phyloP scores from a whole-genome alignment of 2,113 vertebrate genomes.

The Conger conger region DNA sequence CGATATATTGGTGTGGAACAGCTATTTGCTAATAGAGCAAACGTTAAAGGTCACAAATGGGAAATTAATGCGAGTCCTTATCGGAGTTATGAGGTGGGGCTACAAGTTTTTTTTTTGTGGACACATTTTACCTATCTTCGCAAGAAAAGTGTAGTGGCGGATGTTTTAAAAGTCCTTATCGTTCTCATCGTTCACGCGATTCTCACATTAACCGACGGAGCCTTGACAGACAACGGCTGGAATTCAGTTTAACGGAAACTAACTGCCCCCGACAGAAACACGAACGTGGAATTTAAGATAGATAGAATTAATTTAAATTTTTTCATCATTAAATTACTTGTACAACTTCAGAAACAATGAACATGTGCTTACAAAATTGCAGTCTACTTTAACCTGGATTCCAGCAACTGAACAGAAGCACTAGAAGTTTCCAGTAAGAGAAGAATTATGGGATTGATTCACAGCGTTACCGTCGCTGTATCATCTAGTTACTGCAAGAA shows the following conservation, averaged over 20 bases:
- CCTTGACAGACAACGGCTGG: neutral
- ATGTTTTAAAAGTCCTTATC: neutral
- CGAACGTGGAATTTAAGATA: neutral
- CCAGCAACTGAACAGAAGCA: neutral
- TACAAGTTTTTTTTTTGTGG: neutral
- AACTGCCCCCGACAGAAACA: neutral
- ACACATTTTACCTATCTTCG: neutral
- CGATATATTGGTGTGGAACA: neutral
- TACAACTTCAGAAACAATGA: neutral
- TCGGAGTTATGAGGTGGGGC: neutral
- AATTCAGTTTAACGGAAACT: neutral
- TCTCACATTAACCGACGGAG: neutral
- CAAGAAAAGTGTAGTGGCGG: neutral
- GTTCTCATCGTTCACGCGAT: neutral
- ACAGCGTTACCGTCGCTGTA: neutral
- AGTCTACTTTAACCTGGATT: neutral
- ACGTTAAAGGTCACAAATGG: no score
- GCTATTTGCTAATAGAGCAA: neutral
- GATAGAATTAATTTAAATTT: neutral
- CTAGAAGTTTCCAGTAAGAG: conserved; percentile 12
- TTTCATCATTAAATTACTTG: neutral
- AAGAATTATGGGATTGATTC: neutral
- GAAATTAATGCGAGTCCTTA: neutral
- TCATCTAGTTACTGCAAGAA: neutral
- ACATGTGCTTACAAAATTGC: neutral